Evolutionary conservation across 2,113 vertebrate genomes (phyloP).

Genomic region (Zosterops japonicus): DNA sequence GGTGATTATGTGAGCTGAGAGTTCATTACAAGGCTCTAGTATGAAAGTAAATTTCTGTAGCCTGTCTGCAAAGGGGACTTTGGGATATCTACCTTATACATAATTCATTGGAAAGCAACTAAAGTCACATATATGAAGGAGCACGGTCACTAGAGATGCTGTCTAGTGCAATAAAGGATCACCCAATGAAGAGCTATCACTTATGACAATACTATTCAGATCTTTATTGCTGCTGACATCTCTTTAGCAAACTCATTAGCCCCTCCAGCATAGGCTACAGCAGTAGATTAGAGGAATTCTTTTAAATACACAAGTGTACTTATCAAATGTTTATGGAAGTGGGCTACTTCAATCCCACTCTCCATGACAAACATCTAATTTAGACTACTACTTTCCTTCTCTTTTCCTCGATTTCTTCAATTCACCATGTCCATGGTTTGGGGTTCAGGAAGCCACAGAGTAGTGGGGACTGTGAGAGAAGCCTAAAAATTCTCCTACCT

Average conservation of each 20-base stretch:
- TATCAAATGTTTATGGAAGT: not conserved
- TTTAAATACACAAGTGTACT: not conserved
- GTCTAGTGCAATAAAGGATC: conserved; percentile 17
- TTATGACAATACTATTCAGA: not conserved
- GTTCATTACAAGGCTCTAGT: not conserved
- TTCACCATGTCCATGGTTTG: not conserved
- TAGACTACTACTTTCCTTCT: not conserved
- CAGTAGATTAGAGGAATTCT: not conserved
- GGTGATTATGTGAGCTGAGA: not conserved
- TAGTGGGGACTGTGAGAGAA: not conserved
- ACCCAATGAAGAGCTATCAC: not conserved
- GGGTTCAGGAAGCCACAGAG: not conserved
- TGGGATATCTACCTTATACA: not conserved
- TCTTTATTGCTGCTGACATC: not conserved
- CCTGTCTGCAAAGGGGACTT: not conserved
- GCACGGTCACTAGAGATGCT: not conserved
- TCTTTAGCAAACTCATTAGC: not conserved
- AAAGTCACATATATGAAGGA: not conserved
- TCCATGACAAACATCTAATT: not conserved
- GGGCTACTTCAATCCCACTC: not conserved
- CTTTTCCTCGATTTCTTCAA: not conserved
- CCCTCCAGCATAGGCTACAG: not conserved
- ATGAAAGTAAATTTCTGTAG: not conserved
- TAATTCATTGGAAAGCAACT: not conserved
- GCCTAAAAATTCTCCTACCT: not conserved